These are phyloP conservation scores for Drosophila pallidifrons DNA, from an alignment of 1,140 invertebrate genomes.

Conservation along the genomic window DNA sequence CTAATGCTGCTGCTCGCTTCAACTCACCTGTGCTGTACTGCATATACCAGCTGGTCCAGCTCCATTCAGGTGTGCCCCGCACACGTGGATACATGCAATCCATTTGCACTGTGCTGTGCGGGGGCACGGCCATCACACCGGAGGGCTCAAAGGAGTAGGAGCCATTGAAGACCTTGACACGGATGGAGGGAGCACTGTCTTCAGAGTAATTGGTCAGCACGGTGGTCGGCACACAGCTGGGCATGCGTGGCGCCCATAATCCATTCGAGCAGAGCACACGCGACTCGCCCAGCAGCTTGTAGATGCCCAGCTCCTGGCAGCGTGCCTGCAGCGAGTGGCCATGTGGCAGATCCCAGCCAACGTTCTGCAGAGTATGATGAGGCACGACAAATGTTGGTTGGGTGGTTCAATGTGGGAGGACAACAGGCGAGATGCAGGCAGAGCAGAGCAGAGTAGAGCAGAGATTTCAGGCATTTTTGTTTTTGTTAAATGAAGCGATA, in stretches of 20 bases:
- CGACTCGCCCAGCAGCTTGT: conserved; percentile 91
- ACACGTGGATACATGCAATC: conserved; percentile 92
- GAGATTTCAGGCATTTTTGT: conserved; percentile 8
- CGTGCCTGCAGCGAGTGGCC: conserved; percentile 90
- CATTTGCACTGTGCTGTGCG: conserved; percentile 92
- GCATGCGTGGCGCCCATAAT: conserved; percentile 90
- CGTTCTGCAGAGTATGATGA: conserved; percentile 61
- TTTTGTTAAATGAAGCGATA: neutral
- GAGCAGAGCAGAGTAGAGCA: conserved; percentile 2
- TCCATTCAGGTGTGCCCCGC: conserved; percentile 93
- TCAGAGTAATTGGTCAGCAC: conserved; percentile 94
- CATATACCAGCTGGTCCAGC: conserved; percentile 92
- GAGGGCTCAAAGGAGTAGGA: conserved; percentile 92
- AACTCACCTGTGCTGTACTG: conserved; percentile 90
- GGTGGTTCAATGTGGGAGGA: conserved; percentile 1
- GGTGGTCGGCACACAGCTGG: conserved; percentile 92
- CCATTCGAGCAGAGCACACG: conserved; percentile 91
- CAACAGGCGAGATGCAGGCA: conserved; percentile 20
- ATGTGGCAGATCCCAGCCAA: conserved; percentile 86
- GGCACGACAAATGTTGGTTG: conserved; percentile 15
- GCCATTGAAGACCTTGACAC: conserved; percentile 91
- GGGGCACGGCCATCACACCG: conserved; percentile 92
- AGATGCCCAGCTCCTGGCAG: conserved; percentile 92
- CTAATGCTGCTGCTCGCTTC: too few species aligned
- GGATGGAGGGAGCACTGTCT: conserved; percentile 93